Conservation (phyloP, 2,888 invertebrate genomes). For the Plutella xylostella region DNA sequence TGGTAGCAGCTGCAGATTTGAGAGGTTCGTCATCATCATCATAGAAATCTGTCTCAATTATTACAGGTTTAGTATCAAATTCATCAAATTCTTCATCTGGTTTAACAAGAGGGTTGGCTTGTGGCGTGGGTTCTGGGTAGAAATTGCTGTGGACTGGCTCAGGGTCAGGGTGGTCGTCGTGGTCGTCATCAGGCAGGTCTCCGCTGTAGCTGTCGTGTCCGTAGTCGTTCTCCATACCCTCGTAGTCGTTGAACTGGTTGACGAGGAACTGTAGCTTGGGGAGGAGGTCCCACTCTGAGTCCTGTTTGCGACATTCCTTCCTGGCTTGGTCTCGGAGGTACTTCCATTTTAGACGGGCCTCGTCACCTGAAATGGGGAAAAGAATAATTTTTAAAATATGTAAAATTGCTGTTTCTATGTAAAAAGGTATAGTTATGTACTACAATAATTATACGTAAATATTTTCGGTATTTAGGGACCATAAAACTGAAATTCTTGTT, state of each 20-base stretch:
- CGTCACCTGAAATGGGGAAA: slow-evolving; percentile 43
- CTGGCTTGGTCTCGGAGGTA: slow-evolving; percentile 58
- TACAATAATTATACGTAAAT: too few relatives aligned
- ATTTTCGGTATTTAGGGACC: too few relatives aligned
- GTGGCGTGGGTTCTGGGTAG: slow-evolving; percentile 28
- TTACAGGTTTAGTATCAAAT: slow-evolving; percentile 58
- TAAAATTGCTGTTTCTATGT: too few relatives aligned
- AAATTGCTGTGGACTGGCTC: too few relatives aligned
- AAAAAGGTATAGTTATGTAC: too few relatives aligned
- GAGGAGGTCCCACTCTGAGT: slow-evolving; percentile 54
- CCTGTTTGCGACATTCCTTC: slow-evolving; percentile 53
- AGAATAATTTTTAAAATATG: too few relatives aligned
- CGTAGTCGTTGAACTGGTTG: slow-evolving; percentile 58
- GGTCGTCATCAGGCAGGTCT: slow-evolving; percentile 25
- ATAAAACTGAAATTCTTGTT: too few relatives aligned
- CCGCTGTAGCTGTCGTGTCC: slow-evolving; percentile 29
- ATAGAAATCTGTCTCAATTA: slow-evolving; percentile 59
- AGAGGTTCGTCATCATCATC: slow-evolving; percentile 55
- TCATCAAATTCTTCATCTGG: slow-evolving; percentile 57
- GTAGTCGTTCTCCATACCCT: slow-evolving; percentile 34
- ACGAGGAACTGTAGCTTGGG: slow-evolving; percentile 53
- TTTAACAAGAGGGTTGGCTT: slow-evolving; percentile 8
- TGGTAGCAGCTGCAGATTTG: slow-evolving; percentile 24
- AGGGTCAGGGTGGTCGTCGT: slow-evolving; percentile 34
- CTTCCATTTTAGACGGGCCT: slow-evolving; percentile 61